These are phyloP conservation scores for Chloroceryle amazona DNA, from an alignment of 2,797 vertebrate genomes.

Conservation along the genomic window DNA sequence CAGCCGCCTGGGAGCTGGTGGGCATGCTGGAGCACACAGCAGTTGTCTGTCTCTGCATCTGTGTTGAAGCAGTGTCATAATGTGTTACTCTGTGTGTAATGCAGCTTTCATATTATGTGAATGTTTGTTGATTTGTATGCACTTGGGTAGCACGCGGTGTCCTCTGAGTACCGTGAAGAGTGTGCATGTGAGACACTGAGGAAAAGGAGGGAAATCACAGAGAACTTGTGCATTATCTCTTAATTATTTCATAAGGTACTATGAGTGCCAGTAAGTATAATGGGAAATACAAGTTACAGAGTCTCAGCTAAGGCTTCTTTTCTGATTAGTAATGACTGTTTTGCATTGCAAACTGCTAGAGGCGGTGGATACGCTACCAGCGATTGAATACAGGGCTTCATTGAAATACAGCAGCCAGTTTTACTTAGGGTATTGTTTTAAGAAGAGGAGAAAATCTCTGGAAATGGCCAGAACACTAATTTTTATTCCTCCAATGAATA, in stretches of 20 bases:
- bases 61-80: background rate
- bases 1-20: fast-evolving
- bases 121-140: fast-evolving
- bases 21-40: background rate
- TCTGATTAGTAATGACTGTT: background rate
- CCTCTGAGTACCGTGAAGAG: background rate
- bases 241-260: background rate
- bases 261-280: background rate
- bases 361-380: background rate
- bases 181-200: fast-evolving
- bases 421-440: constrained; percentile 28
- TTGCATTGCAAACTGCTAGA: background rate
- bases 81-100: background rate
- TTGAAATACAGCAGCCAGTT: constrained; percentile 1
- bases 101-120: background rate
- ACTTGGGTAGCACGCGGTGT: background rate
- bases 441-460: constrained; percentile 1
- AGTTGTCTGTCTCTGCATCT: background rate
- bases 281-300: background rate
- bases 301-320: background rate
- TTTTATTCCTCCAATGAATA: background rate
- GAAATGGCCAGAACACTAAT: background rate
- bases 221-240: background rate
- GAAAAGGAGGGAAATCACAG: background rate
- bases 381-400: background rate